A percentile compares a stretch with the other conserved stretches of the same genome.
Conservation (phyloP, 2,888 invertebrate genomes). For the Melipona bicolor region DNA sequence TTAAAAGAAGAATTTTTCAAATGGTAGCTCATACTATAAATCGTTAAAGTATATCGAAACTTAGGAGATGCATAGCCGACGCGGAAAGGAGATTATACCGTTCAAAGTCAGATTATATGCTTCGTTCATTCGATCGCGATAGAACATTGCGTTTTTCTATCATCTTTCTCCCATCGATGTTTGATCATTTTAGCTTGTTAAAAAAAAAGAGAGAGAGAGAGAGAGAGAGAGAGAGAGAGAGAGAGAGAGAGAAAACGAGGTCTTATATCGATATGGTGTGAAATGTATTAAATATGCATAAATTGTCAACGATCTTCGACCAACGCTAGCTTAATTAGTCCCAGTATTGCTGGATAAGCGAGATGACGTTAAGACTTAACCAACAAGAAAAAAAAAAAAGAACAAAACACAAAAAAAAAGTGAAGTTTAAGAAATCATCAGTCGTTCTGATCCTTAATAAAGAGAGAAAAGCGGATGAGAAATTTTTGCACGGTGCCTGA, state of each 20-base stretch:
- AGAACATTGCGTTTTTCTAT: constrained; percentile 63
- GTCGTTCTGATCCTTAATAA: constrained; percentile 29
- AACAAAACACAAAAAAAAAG: background rate
- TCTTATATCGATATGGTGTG: constrained; percentile 64
- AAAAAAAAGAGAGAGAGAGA: background rate
- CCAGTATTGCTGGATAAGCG: constrained; percentile 61
- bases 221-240: too few species aligned
- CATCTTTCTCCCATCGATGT: constrained; percentile 69
- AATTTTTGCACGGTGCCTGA: constrained; percentile 41
- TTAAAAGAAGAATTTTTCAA: constrained; percentile 31
- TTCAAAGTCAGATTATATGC: constrained; percentile 63
- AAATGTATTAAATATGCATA: constrained; percentile 60
- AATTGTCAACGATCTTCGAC: constrained; percentile 72
- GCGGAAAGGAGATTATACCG: constrained; percentile 47
- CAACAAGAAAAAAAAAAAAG: background rate
- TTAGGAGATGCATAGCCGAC: constrained; percentile 56
- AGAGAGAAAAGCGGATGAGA: constrained; percentile 30
- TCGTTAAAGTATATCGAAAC: constrained; percentile 69
- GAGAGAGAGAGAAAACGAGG: constrained; percentile 13
- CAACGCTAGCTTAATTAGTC: constrained; percentile 69
- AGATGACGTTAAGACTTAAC: constrained; percentile 47
- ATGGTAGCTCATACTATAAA: constrained; percentile 29
- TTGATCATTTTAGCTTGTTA: constrained; percentile 73
- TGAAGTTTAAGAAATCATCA: constrained; percentile 17
- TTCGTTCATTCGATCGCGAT: constrained; percentile 68